Evolutionary conservation across 2,113 vertebrate species (phyloP), one percentile per base, ranked within the genome.

Genomic region (Calonectris borealis): DNA sequence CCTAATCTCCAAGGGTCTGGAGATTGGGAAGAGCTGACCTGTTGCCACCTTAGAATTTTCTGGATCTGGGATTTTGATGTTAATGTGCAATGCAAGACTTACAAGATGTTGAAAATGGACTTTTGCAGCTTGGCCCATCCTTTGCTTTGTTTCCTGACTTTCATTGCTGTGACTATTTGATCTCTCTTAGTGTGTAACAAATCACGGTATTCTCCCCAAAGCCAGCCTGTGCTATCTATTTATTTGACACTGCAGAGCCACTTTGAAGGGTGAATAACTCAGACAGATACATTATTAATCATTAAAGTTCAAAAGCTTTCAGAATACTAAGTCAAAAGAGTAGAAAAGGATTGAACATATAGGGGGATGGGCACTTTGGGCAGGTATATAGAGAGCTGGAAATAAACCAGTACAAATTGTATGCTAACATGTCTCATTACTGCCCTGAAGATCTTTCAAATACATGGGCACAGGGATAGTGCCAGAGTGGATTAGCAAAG

Each of bases 401-500:
- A 92, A 93, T 90, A 96, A 94, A 93, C 16, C 27, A 48, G 34
- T 62, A 21, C 64, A 62, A 42, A 80, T 55, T 54, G 60, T 57
- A 36, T 60, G 29, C 70, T 88, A 61, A 91, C 70, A 61, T n/a
- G 1, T 44, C 25, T 80, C 51, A 88, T 94, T 76, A 81, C 46
- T 90, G 38, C 76, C 78, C 88, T 83, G 81, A 40, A 97, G 64
- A 86, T 75, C 40, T 92, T 94, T 88, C 77, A 60, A 62, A 93
- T 68, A 79, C 38, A 62, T 0, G 3, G 44, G n/a, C 49, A 76
- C 29, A 66, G 9, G 46, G 46, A 44, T 68, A 84, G 92, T 84
- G 40, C 54, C 48, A 51, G 49, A 82, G 40, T 93, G 70, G 49
- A 89, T 90, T 90, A 84, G 62, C 82, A 81, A 93, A 93, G 81